Percentiles rank a stretch among this genome's conserved stretches.
phyloP scores from a whole-genome alignment of 2,888 invertebrate genomes.

The Apantesis nais region DNA sequence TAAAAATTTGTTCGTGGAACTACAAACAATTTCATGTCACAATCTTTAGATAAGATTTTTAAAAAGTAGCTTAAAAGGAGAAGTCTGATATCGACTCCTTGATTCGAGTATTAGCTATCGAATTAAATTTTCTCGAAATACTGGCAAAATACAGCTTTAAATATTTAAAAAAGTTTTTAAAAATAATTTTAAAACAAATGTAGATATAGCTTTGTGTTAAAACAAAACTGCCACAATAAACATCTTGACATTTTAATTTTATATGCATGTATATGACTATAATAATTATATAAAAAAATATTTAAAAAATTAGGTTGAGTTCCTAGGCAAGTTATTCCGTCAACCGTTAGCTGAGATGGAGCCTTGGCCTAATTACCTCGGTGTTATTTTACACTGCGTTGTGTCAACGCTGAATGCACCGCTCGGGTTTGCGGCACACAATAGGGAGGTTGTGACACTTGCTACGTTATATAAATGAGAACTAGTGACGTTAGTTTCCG shows the following conservation, averaged over 20 bases:
- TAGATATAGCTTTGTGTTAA: no score
- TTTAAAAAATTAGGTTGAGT: constrained; percentile 11
- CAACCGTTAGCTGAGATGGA: constrained; percentile 28
- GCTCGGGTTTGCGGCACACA: constrained; percentile 37
- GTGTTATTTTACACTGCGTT: constrained; percentile 36
- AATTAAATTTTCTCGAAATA: no score
- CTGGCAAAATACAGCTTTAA: no score
- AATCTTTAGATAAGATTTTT: no score
- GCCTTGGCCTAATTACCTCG: constrained; percentile 54
- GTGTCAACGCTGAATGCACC: constrained; percentile 43
- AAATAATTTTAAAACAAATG: no score
- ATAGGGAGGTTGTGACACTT: constrained; percentile 25
- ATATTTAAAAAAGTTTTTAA: no score
- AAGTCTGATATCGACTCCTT: no score
- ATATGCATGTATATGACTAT: neutral
- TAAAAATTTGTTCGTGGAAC: neutral
- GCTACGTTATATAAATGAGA: constrained; percentile 28
- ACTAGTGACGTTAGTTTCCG: constrained; percentile 23
- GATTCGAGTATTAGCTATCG: no score
- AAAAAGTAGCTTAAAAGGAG: no score
- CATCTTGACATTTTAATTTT: neutral
- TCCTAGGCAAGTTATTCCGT: constrained; percentile 28
- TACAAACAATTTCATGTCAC: neutral
- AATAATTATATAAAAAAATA: constrained; percentile 12
- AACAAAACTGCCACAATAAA: neutral